A percentile compares a stretch with the other conserved stretches of the same genome.
phyloP scores from a whole-genome alignment of 2,888 invertebrate genomes.

The Spicauda simplicius region DNA sequence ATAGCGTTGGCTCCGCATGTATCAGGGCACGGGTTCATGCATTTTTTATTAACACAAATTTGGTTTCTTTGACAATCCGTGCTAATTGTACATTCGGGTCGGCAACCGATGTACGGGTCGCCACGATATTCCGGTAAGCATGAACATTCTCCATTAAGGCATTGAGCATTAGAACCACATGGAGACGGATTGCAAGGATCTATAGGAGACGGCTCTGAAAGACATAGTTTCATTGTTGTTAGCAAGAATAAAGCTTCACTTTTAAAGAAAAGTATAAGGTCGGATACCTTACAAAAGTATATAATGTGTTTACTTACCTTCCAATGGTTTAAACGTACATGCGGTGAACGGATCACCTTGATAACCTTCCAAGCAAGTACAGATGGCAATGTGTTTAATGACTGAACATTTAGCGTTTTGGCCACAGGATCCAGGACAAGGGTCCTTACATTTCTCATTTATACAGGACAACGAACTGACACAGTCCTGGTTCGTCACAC shows the following conservation, averaged over 20 bases:
- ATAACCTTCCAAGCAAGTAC: slow-evolving; percentile 84
- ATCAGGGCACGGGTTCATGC: slow-evolving; percentile 91
- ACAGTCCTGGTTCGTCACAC: slow-evolving; percentile 88
- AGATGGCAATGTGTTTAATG: slow-evolving; percentile 86
- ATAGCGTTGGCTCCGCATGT: slow-evolving; percentile 91
- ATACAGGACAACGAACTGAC: slow-evolving; percentile 87
- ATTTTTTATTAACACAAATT: slow-evolving; percentile 90
- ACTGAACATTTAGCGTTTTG: slow-evolving; percentile 83
- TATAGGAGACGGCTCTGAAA: slow-evolving; percentile 57
- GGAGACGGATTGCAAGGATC: slow-evolving; percentile 88
- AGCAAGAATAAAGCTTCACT: background rate
- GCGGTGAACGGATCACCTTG: slow-evolving; percentile 86
- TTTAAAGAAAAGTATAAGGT: background rate
- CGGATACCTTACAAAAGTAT: background rate
- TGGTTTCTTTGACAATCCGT: slow-evolving; percentile 88
- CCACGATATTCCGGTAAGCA: slow-evolving; percentile 91
- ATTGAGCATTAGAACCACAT: slow-evolving; percentile 90
- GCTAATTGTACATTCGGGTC: slow-evolving; percentile 92
- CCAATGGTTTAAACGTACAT: slow-evolving; percentile 63
- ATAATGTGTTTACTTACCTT: slow-evolving; percentile 57
- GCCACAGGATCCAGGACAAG: slow-evolving; percentile 89
- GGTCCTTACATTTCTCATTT: slow-evolving; percentile 87
- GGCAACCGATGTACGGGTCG: slow-evolving; percentile 90
- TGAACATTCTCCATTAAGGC: slow-evolving; percentile 87
- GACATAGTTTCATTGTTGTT: too few species aligned